Evolutionary conservation across 2,888 invertebrate genomes (phyloP).

Genomic region (Drosophila yooni): DNA sequence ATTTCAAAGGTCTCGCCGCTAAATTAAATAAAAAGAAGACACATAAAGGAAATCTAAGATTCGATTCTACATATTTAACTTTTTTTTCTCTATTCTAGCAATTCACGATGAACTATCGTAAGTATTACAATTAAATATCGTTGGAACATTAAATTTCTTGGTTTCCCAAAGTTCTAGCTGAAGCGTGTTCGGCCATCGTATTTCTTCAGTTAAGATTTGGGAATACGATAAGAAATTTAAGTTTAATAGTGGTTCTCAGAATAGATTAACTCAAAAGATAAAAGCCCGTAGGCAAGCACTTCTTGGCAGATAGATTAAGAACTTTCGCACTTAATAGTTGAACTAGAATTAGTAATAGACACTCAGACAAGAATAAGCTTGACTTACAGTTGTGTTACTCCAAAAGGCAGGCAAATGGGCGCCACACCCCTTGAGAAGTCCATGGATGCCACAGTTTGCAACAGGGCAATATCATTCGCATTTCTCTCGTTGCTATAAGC

Average conservation of each 20-base stretch:
- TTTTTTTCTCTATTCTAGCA: not conserved
- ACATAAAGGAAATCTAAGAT: not conserved
- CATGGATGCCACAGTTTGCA: slow-evolving; percentile 84
- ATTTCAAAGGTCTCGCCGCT: slow-evolving; percentile 49
- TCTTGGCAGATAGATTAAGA: not conserved
- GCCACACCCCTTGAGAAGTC: slow-evolving; percentile 86
- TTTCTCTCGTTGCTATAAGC: slow-evolving; percentile 49
- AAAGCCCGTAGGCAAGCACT: not conserved
- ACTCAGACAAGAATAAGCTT: not conserved
- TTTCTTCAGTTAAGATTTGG: not conserved
- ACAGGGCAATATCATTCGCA: slow-evolving; percentile 86
- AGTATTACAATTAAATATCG: not conserved
- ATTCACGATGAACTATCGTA: not conserved
- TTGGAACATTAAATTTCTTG: not conserved
- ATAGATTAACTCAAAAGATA: not conserved
- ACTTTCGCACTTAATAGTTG: not conserved
- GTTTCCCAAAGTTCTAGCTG: not conserved
- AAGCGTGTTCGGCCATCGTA: not conserved
- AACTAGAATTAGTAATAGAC: not conserved
- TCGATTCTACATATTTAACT: not conserved
- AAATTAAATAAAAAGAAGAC: not conserved
- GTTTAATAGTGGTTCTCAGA: not conserved
- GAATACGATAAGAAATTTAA: not conserved
- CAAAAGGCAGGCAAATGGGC: slow-evolving; percentile 87
- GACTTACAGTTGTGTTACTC: slow-evolving; percentile 72